A percentile compares a stretch with the other conserved stretches of the same genome.
Evolutionary conservation across 2,888 invertebrate species (phyloP).

Genomic region (Auanema sp.): DNA sequence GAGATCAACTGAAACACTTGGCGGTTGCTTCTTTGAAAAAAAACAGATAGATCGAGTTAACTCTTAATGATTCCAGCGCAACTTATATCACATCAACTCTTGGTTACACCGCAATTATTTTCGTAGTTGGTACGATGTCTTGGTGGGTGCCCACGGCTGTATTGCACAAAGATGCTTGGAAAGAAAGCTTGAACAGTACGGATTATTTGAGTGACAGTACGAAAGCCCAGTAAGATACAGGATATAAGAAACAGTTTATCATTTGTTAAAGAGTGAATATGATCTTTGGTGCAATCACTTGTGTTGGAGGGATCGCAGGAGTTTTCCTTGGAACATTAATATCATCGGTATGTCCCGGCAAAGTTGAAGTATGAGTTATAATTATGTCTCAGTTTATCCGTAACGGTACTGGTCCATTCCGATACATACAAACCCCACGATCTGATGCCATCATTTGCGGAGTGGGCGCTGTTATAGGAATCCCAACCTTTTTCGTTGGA

Average conservation of each 20-base stretch:
- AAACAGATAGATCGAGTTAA: slow-evolving; percentile 70
- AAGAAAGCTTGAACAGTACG: slow-evolving; percentile 21
- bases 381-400: slow-evolving; percentile 17
- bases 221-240: slow-evolving; percentile 18
- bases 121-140: slow-evolving; percentile 91
- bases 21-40: slow-evolving; percentile 1
- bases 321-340: slow-evolving; percentile 83
- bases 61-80: slow-evolving; percentile 67
- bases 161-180: slow-evolving; percentile 38
- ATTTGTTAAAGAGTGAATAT: slow-evolving; percentile 69
- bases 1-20: too few relatives aligned
- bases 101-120: slow-evolving; percentile 97
- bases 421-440: slow-evolving; percentile 33
- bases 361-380: too few relatives aligned
- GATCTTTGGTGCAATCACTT: slow-evolving; percentile 90
- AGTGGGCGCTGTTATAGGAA: slow-evolving; percentile 80
- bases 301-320: slow-evolving; percentile 87
- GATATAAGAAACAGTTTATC: neutral
- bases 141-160: slow-evolving; percentile 71
- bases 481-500: slow-evolving; percentile 83
- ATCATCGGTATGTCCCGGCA: slow-evolving; percentile 67
- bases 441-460: slow-evolving; percentile 78
- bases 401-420: slow-evolving; percentile 33
- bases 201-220: neutral
- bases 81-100: slow-evolving; percentile 90